phyloP scores from a whole-genome alignment of 1,140 invertebrate genomes.

The Andricus grossulariae region DNA sequence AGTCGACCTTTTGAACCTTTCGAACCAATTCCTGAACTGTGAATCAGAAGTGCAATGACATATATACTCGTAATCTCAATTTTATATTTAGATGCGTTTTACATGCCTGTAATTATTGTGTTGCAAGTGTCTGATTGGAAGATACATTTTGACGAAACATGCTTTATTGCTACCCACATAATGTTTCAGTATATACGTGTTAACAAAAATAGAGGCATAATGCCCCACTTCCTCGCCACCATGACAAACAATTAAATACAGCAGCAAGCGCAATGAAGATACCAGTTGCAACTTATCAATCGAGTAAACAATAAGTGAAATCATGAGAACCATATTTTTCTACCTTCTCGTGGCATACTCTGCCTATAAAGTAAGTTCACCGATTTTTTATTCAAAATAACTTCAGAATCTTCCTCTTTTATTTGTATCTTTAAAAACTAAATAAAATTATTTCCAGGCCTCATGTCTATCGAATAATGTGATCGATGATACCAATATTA shows the following conservation, averaged over 20 bases:
- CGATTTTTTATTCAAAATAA: no score
- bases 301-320: slow-evolving; percentile 2
- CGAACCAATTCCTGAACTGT: no score
- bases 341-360: neutral
- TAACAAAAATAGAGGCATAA: slow-evolving; percentile 15
- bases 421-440: neutral
- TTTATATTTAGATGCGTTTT: neutral
- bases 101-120: neutral
- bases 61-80: neutral
- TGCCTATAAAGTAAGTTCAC: neutral
- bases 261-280: neutral
- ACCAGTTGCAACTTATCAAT: slow-evolving; percentile 17
- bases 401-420: neutral
- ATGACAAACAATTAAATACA: slow-evolving; percentile 12
- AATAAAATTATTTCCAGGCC: neutral
- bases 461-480: neutral
- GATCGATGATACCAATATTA: neutral
- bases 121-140: slow-evolving; percentile 5
- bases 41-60: neutral
- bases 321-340: neutral
- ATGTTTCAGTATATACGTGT: neutral
- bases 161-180: slow-evolving; percentile 14
- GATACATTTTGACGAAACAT: slow-evolving; percentile 15
- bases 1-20: no score
- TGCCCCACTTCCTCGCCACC: slow-evolving; percentile 12